These are phyloP conservation scores for Dromas ardeola DNA, from an alignment of 2,113 vertebrate genomes.

Conservation along the genomic window DNA sequence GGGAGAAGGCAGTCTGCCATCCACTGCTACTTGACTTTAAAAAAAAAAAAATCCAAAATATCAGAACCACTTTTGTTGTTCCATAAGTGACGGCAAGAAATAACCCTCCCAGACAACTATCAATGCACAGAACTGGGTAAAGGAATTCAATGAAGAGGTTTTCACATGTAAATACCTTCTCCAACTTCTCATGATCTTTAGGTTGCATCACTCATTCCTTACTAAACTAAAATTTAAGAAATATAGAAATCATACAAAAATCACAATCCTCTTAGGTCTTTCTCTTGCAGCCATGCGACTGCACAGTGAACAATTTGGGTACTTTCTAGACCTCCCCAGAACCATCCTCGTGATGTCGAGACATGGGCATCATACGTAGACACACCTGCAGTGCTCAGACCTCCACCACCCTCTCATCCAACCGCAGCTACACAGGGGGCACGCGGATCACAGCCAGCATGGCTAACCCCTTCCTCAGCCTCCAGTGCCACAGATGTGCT, in stretches of 20 bases:
- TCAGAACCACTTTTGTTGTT: background rate
- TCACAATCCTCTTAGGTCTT: background rate
- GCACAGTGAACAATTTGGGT: background rate
- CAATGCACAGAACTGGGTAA: background rate
- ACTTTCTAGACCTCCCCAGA: background rate
- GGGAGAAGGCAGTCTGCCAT: background rate
- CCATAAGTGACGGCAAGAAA: background rate
- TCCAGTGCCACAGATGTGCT: background rate
- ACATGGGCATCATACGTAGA: background rate
- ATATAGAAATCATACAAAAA: background rate
- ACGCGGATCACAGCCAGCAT: accelerated
- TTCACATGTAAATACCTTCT: background rate
- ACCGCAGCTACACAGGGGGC: background rate
- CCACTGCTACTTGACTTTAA: background rate
- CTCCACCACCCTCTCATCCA: background rate
- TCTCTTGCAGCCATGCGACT: background rate
- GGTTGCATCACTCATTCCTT: background rate
- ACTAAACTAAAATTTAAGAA: background rate
- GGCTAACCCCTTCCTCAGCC: background rate
- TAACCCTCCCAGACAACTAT: background rate
- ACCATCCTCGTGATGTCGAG: background rate
- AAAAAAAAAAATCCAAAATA: background rate
- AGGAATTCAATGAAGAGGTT: background rate
- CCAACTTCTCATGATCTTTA: background rate
- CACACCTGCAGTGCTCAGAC: background rate